Evolutionary conservation across 1,140 invertebrate species (phyloP), one percentile per base, ranked within the genome.

Genomic region (Hypothenemus hampei): DNA sequence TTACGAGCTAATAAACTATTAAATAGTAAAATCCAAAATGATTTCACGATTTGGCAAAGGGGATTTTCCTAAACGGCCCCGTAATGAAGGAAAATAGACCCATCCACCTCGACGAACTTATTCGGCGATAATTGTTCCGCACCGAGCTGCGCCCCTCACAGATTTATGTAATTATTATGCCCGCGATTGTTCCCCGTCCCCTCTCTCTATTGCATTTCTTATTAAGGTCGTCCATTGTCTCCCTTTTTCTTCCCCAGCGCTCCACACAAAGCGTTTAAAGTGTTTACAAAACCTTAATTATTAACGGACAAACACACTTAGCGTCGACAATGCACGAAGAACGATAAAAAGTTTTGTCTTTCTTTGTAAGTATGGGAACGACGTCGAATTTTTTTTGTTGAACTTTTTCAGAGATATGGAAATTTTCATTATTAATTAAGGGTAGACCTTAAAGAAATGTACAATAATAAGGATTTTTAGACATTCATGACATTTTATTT

Each of bases 271-370:
- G 62, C 58, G 58, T 64, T 66, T 63, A 63, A 62, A 61, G 59
- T 66, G 64, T 66, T 66, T 66, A 66, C 64, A 63, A 64, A 66
- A 66, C 60, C 59, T 63, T 59, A 62, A 66, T 66, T 66, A 66
- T 64, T 66, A 64, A 66, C 62, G 64, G 64, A 50, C 64, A 64
- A 66, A 64, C 64, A 59, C 58, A 63, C 64, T 64, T 59, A 58
- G 21, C 39, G 21, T 20, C 21, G 39, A 64, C 58, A 62, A 64
- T 61, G 51, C 44, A 58, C n/a, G n/a, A 53, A 16, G 19, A 52
- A 57, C 23, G 13, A 39, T 45, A 24, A 19, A 44, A 49, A n/a
- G n/a, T n/a, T n/a, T n/a, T n/a, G n/a, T n/a, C n/a, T n/a, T n/a
- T n/a, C n/a, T n/a, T n/a, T n/a, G n/a, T n/a, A n/a, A n/a, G n/a